Percentiles rank a stretch among this genome's conserved stretches.
Conservation (phyloP, 2,797 vertebrate species). For the Pseudochaenichthys georgianus region DNA sequence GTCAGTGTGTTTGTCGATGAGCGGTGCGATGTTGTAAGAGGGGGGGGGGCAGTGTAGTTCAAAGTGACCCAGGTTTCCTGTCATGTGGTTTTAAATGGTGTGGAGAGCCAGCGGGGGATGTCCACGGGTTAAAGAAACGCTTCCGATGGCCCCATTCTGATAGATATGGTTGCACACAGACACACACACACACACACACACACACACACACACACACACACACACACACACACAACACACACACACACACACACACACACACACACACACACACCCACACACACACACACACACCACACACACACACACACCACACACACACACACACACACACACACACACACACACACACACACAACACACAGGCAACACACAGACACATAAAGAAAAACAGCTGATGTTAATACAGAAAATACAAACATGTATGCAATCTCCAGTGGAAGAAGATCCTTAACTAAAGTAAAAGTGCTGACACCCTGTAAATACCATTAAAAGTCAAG, state of each 20-base stretch:
- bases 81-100: slow-evolving; percentile 85
- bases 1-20: slow-evolving; percentile 61
- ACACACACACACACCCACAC: slow-evolving; percentile 27
- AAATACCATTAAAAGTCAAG: too few species aligned
- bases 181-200: too few species aligned
- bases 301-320: too few species aligned
- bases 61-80: slow-evolving; percentile 80
- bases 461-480: too few species aligned
- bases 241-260: slow-evolving; percentile 16
- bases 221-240: too few species aligned
- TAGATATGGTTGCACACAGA: slow-evolving; percentile 70
- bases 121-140: slow-evolving; percentile 78
- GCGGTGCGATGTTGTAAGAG: neutral
- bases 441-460: too few species aligned
- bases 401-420: neutral
- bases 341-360: too few species aligned
- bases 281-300: slow-evolving; percentile 37
- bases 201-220: too few species aligned
- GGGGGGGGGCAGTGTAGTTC: slow-evolving; percentile 56
- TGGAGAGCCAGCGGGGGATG: slow-evolving; percentile 76
- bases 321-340: slow-evolving; percentile 28
- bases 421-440: neutral
- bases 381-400: slow-evolving; percentile 1
- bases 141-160: slow-evolving; percentile 73
- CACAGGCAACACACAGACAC: neutral